phyloP scores from a whole-genome alignment of 2,797 vertebrate species.

The Zenarchopterus dispar region DNA sequence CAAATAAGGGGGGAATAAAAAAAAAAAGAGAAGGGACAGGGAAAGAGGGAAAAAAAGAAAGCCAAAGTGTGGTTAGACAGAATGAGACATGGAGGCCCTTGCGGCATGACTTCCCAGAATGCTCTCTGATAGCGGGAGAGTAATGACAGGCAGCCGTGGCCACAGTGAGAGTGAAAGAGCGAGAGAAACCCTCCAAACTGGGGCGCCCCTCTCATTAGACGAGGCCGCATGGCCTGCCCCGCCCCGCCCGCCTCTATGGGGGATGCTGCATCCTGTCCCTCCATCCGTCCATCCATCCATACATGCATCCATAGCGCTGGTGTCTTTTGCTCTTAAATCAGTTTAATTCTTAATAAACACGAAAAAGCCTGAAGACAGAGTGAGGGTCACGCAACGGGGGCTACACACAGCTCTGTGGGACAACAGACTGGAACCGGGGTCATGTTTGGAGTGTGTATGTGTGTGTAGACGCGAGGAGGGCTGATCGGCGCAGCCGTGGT shows the following conservation, averaged over 20 bases:
- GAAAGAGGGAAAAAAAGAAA: slow-evolving; percentile 32
- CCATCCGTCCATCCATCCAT: slow-evolving; percentile 28
- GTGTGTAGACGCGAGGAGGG: slow-evolving; percentile 35
- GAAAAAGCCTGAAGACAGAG: neutral
- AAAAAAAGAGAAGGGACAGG: slow-evolving; percentile 23
- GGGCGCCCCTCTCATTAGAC: slow-evolving; percentile 82
- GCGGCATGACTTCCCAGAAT: slow-evolving; percentile 76
- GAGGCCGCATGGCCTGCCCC: slow-evolving; percentile 69
- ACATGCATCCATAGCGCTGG: neutral
- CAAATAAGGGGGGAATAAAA: slow-evolving; percentile 50
- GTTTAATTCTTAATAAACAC: slow-evolving; percentile 29
- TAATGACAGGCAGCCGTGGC: slow-evolving; percentile 80
- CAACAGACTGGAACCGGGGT: slow-evolving; percentile 17
- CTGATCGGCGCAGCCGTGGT: slow-evolving; percentile 49
- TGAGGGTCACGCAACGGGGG: neutral
- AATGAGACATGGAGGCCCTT: slow-evolving; percentile 70
- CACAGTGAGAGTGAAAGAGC: slow-evolving; percentile 74
- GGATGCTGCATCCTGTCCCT: slow-evolving; percentile 56
- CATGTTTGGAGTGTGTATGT: slow-evolving; percentile 18
- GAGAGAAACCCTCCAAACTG: slow-evolving; percentile 60
- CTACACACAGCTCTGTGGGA: slow-evolving; percentile 14
- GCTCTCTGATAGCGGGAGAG: slow-evolving; percentile 71
- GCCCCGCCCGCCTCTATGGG: slow-evolving; percentile 51
- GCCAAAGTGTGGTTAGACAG: slow-evolving; percentile 65
- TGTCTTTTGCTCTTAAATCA: slow-evolving; percentile 3